Evolutionary conservation across 2,888 invertebrate species (phyloP).

Genomic region (Aphidoletes aphidimyza): DNA sequence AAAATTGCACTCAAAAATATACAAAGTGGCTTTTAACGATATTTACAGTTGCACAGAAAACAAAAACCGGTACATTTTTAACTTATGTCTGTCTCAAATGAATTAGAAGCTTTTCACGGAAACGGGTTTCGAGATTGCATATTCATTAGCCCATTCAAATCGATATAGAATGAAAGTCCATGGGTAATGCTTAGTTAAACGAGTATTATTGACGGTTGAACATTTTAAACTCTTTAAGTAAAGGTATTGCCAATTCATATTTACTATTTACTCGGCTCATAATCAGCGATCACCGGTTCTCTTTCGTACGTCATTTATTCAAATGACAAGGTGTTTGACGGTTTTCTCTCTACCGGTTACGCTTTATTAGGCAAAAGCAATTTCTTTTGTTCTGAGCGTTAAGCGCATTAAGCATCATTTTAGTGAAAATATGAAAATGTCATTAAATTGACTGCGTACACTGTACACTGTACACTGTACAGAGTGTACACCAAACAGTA

Average conservation of each 20-base stretch:
- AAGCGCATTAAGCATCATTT: neutral
- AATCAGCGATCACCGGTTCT: too few relatives aligned
- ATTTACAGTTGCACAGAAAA: too few relatives aligned
- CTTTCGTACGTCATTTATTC: neutral
- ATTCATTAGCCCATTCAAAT: neutral
- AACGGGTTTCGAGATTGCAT: neutral
- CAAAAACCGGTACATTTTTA: too few relatives aligned
- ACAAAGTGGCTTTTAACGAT: too few relatives aligned
- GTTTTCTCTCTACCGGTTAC: neutral
- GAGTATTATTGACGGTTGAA: neutral
- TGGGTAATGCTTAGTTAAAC: neutral
- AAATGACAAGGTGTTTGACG: neutral
- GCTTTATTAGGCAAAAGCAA: neutral
- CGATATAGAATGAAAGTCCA: neutral
- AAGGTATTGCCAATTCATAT: too few relatives aligned
- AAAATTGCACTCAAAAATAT: too few relatives aligned
- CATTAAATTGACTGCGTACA: neutral
- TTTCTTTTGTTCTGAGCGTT: constrained; percentile 11
- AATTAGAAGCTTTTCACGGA: neutral
- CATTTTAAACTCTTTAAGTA: too few relatives aligned
- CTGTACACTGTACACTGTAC: too few relatives aligned
- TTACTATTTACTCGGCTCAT: too few relatives aligned
- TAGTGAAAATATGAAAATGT: neutral
- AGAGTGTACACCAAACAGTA: too few relatives aligned
- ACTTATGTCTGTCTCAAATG: neutral